Evolutionary conservation across 2,797 vertebrate species (phyloP).

Genomic region (Esox lucius): DNA sequence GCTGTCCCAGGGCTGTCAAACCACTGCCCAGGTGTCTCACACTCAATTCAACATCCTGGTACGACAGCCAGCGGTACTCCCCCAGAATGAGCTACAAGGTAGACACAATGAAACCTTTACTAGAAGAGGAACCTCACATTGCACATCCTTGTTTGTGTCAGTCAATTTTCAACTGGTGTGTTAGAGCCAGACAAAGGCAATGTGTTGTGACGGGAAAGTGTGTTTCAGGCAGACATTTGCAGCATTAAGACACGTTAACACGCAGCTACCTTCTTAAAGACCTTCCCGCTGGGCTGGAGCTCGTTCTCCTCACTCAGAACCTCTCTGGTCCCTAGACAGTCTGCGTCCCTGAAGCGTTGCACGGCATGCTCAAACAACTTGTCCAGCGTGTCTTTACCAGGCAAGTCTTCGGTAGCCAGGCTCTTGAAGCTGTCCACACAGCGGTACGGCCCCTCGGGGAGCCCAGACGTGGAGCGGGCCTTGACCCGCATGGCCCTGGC

Average conservation of each 20-base stretch:
- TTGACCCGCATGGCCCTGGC: constrained; percentile 85
- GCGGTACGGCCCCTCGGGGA: constrained; percentile 88
- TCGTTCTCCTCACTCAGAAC: constrained; percentile 94
- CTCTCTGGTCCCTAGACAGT: constrained; percentile 89
- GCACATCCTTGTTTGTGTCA: background rate
- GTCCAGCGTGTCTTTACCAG: constrained; percentile 90
- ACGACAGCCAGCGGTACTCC: constrained; percentile 89
- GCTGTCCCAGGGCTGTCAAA: constrained; percentile 83
- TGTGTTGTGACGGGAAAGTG: background rate
- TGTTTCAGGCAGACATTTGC: background rate
- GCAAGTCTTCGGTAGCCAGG: constrained; percentile 87
- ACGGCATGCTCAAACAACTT: constrained; percentile 89
- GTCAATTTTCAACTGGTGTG: background rate
- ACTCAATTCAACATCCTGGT: constrained; percentile 81
- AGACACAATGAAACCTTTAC: constrained; percentile 15
- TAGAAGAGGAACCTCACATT: background rate
- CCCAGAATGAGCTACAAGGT: constrained; percentile 86
- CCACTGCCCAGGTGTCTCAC: constrained; percentile 84
- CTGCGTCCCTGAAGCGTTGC: constrained; percentile 77
- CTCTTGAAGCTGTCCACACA: constrained; percentile 85
- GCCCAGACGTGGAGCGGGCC: constrained; percentile 83
- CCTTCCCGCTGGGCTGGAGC: constrained; percentile 90
- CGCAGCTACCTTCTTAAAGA: constrained; percentile 95
- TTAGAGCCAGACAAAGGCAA: background rate
- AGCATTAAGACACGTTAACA: background rate